Conservation (phyloP, 1,140 invertebrate species). For the Medauroidea extradentata region DNA sequence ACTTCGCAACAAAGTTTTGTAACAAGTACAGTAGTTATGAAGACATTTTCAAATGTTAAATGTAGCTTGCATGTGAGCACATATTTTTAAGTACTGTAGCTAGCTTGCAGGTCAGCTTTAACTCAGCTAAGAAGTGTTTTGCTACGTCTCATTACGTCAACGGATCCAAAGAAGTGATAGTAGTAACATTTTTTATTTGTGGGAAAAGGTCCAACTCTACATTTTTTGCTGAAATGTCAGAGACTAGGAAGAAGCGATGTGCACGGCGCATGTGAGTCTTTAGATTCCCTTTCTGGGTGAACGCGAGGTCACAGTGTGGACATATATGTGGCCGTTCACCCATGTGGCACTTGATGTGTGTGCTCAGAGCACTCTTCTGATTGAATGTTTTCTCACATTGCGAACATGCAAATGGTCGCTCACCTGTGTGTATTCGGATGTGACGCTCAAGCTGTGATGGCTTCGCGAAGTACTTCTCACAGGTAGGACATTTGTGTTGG, state of each 20-base stretch:
- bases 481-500: conserved; percentile 37
- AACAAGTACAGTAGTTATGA: no score
- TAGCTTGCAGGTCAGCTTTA: no score
- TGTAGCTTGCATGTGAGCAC: no score
- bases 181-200: no score
- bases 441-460: conserved; percentile 43
- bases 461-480: conserved; percentile 42
- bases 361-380: conserved; percentile 27
- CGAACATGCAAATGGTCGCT: conserved; percentile 61
- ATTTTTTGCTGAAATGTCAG: no score
- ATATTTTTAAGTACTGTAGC: no score
- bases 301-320: conserved; percentile 47
- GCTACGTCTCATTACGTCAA: no score
- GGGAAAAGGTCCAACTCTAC: no score
- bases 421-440: conserved; percentile 52
- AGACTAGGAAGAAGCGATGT: conserved; percentile 27
- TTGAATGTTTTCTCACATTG: conserved; percentile 60
- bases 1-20: no score
- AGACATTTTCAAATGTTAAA: no score
- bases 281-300: conserved; percentile 58
- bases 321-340: conserved; percentile 51
- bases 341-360: conserved; percentile 41
- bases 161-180: no score
- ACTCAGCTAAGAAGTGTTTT: no score
- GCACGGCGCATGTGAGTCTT: conserved; percentile 56